Conservation (phyloP, 2,888 invertebrate species). For the Nesidiocoris tenuis region DNA sequence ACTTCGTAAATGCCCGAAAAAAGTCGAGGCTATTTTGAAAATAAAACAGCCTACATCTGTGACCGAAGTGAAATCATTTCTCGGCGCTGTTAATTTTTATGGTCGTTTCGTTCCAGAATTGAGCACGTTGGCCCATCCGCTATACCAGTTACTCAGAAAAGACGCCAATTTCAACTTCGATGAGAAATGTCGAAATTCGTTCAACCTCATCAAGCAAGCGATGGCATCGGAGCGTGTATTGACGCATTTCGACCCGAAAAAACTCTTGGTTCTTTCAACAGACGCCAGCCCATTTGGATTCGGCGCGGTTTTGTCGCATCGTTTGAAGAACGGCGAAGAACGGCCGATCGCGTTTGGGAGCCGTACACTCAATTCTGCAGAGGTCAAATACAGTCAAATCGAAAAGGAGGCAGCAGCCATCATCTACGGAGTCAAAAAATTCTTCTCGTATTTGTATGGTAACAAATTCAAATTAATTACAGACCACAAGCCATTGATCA, state of each 20-base stretch:
- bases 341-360: background rate
- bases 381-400: background rate
- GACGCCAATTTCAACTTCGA: background rate
- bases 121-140: slow-evolving; percentile 6
- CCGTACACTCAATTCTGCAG: background rate
- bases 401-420: background rate
- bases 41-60: slow-evolving; percentile 45
- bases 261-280: slow-evolving; percentile 16
- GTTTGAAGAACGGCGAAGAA: slow-evolving; percentile 5
- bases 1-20: slow-evolving; percentile 13
- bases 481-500: background rate
- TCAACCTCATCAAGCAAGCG: slow-evolving; percentile 37
- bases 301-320: slow-evolving; percentile 16
- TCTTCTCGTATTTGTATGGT: no score
- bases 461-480: background rate
- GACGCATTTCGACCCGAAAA: slow-evolving; percentile 39
- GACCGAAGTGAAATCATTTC: slow-evolving; percentile 48
- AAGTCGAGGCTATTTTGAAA: slow-evolving; percentile 34
- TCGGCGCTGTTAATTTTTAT: slow-evolving; percentile 54
- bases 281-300: background rate
- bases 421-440: no score
- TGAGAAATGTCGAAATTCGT: slow-evolving; percentile 11
- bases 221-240: slow-evolving; percentile 35
- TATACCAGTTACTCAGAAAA: background rate
- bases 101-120: slow-evolving; percentile 46